Conservation (phyloP, 2,797 vertebrate genomes). For the Schizopygopsis malacanthus region DNA sequence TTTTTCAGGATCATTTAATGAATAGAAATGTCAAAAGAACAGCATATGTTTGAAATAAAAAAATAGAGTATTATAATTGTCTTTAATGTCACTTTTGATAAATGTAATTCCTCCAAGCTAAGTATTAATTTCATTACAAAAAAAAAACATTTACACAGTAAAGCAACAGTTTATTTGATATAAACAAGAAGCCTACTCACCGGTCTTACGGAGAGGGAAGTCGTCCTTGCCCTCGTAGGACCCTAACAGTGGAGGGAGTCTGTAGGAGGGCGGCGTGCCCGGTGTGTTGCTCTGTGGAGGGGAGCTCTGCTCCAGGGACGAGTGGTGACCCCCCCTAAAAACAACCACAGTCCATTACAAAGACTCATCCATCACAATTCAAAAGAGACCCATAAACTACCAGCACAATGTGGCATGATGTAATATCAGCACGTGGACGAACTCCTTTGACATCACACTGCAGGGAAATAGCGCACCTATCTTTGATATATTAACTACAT, state of each 20-base stretch:
- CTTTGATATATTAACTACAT: not conserved
- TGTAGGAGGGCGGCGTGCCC: slow-evolving; percentile 84
- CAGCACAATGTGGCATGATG: not conserved
- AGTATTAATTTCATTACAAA: too few species aligned
- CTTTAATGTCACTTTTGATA: too few species aligned
- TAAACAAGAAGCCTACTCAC: slow-evolving; percentile 63
- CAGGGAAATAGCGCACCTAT: not conserved
- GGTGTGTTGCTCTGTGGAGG: slow-evolving; percentile 85
- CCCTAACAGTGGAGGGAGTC: slow-evolving; percentile 82
- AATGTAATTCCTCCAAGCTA: too few species aligned
- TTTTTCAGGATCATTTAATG: too few species aligned
- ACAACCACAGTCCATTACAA: slow-evolving; percentile 44
- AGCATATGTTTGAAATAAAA: too few species aligned
- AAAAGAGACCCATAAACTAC: slow-evolving; percentile 31
- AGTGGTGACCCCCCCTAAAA: slow-evolving; percentile 83
- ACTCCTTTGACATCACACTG: not conserved
- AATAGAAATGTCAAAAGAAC: too few species aligned
- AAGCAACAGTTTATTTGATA: not conserved
- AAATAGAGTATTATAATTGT: too few species aligned
- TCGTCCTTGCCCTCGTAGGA: slow-evolving; percentile 83
- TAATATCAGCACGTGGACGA: not conserved
- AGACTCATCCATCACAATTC: slow-evolving; percentile 34
- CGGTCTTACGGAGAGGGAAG: slow-evolving; percentile 87
- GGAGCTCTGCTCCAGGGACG: slow-evolving; percentile 88
- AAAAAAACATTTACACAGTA: too few species aligned